Evolutionary conservation across 2,797 vertebrate species (phyloP), one percentile per base, ranked within the genome.

Genomic region (Tinamus major): DNA sequence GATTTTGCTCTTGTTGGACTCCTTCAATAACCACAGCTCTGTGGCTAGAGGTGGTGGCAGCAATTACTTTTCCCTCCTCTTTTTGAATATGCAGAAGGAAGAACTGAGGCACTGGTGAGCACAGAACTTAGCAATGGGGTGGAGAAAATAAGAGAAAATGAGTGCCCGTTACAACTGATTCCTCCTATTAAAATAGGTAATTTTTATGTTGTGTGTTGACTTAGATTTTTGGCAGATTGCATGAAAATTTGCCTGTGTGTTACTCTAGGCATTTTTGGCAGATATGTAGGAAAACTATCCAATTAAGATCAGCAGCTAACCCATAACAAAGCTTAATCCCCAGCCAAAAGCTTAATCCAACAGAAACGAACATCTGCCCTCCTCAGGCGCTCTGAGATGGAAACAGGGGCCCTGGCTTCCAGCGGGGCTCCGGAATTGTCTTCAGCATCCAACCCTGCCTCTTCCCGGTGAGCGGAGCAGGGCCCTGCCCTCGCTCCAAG

Each of bases 281-380:
- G 76, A 91, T 42, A 71, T 3, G 31, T 76, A 91, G 61, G 71
- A 72, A 80, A 91, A n/a, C 74, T 81, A 68, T 70, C 61, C 71
- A 89, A 49, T 86, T 79, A 96, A 81, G 51, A 95, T 89, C 85
- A 91, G 82, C 93, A 89, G 79, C 70, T 94, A 94, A 88, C 82
- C 85, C 92, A 95, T 77, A 79, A 69, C 63, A 90, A 85, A 92
- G 41, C 79, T 81, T 86, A 67, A 94, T 86, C 70, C 85, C 74
- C 63, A 89, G 81, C 74, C 93, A 93, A 95, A 95, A 95, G 72
- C 70, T 95, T 88, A 91, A 92, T 95, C 79, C 81, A 91, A 95
- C 80, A 92, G 69, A 93, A 96, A 91, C 9, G 17, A 95, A 91
- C 74, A 91, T 95, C 87, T 95, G 89, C 85, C 67, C 46, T 92